Conservation (phyloP, 2,888 invertebrate species). For the Tachina fera region DNA sequence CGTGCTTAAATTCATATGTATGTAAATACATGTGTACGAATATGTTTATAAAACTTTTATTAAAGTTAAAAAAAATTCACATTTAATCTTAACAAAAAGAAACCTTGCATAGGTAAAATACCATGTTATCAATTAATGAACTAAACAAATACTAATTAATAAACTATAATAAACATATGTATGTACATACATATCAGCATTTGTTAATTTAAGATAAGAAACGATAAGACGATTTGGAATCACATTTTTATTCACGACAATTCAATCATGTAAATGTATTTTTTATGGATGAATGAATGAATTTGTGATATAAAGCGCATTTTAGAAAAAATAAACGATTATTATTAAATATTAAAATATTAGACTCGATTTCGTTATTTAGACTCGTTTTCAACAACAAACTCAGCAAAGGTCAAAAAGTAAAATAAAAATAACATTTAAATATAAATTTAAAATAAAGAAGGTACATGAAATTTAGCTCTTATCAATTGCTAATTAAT, state of each 20-base stretch:
- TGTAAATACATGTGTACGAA: too few relatives aligned
- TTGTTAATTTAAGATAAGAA: constrained; percentile 14
- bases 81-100: neutral
- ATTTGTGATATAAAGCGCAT: neutral
- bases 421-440: neutral
- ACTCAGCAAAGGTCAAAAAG: neutral
- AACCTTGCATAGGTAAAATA: neutral
- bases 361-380: neutral
- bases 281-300: neutral
- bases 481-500: constrained; percentile 44
- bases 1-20: neutral
- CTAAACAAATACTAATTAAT: neutral
- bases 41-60: neutral
- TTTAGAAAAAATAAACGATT: too few relatives aligned
- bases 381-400: neutral
- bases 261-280: constrained; percentile 7
- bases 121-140: neutral
- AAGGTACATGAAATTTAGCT: neutral
- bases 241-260: constrained; percentile 6
- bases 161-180: constrained; percentile 9
- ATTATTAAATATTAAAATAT: neutral
- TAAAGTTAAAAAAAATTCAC: neutral
- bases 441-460: constrained; percentile 14
- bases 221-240: neutral
- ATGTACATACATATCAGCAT: too few relatives aligned